phyloP scores from a whole-genome alignment of 2,888 invertebrate species.

The Neria commutata region DNA sequence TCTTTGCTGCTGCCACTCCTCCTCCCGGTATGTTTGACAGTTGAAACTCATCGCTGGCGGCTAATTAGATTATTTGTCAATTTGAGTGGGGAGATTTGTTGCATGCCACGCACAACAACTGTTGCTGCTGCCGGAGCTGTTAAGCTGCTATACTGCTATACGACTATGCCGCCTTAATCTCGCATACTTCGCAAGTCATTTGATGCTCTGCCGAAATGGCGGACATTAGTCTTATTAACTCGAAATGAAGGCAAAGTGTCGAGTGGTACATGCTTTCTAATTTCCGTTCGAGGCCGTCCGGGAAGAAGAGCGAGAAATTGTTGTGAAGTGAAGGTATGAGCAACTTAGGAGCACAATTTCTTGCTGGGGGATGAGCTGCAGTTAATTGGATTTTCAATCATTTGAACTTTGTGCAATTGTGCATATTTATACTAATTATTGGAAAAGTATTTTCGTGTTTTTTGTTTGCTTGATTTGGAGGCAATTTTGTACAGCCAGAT shows the following conservation, averaged over 20 bases:
- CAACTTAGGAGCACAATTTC: constrained; percentile 5
- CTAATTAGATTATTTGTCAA: constrained; percentile 59
- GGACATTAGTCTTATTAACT: constrained; percentile 38
- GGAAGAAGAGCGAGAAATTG: constrained; percentile 9
- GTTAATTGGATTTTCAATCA: constrained; percentile 38
- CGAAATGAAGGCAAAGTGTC: constrained; percentile 30
- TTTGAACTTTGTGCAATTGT: constrained; percentile 16
- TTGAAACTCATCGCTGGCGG: constrained; percentile 54
- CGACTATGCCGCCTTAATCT: background rate
- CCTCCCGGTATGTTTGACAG: constrained; percentile 45
- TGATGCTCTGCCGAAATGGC: constrained; percentile 30
- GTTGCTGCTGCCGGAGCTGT: background rate
- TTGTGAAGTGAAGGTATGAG: constrained; percentile 15
- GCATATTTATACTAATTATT: constrained; percentile 9
- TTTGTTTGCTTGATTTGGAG: too few relatives aligned
- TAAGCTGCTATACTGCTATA: too few relatives aligned
- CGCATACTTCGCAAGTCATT: constrained; percentile 24
- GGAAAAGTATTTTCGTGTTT: too few relatives aligned
- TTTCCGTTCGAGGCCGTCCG: constrained; percentile 10
- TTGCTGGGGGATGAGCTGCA: constrained; percentile 24
- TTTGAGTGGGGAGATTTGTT: constrained; percentile 15
- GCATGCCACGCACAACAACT: background rate
- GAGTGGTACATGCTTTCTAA: constrained; percentile 6
- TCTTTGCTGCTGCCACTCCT: constrained; percentile 29
- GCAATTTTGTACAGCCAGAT: too few relatives aligned